Percentiles rank a stretch among this genome's conserved stretches.
Evolutionary conservation across 92 coral and sea anemone genomes (phyloP).

Genomic region (Actinostola sp.): DNA sequence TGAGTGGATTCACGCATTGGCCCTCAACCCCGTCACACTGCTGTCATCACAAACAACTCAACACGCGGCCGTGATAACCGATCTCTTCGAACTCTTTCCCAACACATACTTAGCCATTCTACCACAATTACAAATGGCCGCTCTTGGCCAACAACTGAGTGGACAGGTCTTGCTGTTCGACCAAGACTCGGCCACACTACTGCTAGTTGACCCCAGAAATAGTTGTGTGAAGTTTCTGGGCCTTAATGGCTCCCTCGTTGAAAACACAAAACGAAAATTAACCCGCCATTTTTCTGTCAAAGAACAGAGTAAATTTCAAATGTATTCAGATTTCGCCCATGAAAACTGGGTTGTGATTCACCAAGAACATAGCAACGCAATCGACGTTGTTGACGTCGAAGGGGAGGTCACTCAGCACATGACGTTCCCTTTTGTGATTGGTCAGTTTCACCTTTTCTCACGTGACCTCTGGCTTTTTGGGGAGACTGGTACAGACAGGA

Average conservation of each 20-base stretch:
- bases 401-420: constrained; percentile 71
- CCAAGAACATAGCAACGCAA: constrained; percentile 80
- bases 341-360: constrained; percentile 78
- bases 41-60: constrained; percentile 86
- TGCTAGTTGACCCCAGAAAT: constrained; percentile 63
- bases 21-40: constrained; percentile 85
- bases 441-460: constrained; percentile 86
- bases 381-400: constrained; percentile 77
- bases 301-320: constrained; percentile 55
- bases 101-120: constrained; percentile 58
- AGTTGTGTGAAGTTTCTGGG: constrained; percentile 61
- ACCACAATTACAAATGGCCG: constrained; percentile 85
- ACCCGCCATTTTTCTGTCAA: constrained; percentile 89
- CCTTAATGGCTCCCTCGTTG: constrained; percentile 71
- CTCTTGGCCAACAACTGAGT: constrained; percentile 71
- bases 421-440: constrained; percentile 97
- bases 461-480: constrained; percentile 91
- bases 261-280: constrained; percentile 76
- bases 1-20: constrained; percentile 91
- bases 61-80: constrained; percentile 72
- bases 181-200: constrained; percentile 71
- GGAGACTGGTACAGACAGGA: constrained; percentile 95
- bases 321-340: constrained; percentile 71
- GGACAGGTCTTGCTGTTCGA: constrained; percentile 90
- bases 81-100: constrained; percentile 80